Evolutionary conservation across 1,140 invertebrate genomes (phyloP), one percentile per base, ranked within the genome.

Genomic region (Cecropterus lyciades): DNA sequence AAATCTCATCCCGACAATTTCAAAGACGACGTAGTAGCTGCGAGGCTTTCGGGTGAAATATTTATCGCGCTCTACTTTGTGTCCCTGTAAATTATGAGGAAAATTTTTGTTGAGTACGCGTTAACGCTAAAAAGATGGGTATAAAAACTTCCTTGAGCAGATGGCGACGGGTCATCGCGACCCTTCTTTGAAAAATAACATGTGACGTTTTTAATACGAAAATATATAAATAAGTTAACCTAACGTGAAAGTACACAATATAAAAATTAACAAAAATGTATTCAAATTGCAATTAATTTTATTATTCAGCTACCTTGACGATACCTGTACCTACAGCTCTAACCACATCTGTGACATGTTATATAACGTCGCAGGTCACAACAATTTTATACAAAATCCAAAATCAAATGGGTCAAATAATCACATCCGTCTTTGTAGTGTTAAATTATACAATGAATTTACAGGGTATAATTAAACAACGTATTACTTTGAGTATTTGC

Each of bases 1-100:
- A 67, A 67, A 71, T 67, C 37, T 71, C 65, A 67, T 67, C 49
- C 24, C 33, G 51, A 55, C 37, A 65, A 53, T 68, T 70, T 68
- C 56, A 57, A 67, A 59, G 57, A 63, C 45, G 30, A 53, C 53
- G 9, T 20, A 43, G 60, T 20, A 43, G 60, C 60, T 30, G 1
- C 37, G 60, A 52, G 55, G 60, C 60, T 64, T 64, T 49, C 17
- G 49, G 48, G 48, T 53, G 49, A 64, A 51, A 64, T 64, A 53
- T 64, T 64, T 64, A 52, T 64, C 37, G 37, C 20, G 30, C 48
- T 64, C 37, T 53, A 64, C 60, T 64, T 64, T 64, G 37, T 53
- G 60, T 64, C 49, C n/a, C 37, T 64, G 37, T 43, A 64, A 64
- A 53, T 64, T 52, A 64, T 53, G 49, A 40, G 33, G 46, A 49